Conservation (phyloP, 2,797 vertebrate genomes). For the Poeciliopsis presidionis region DNA sequence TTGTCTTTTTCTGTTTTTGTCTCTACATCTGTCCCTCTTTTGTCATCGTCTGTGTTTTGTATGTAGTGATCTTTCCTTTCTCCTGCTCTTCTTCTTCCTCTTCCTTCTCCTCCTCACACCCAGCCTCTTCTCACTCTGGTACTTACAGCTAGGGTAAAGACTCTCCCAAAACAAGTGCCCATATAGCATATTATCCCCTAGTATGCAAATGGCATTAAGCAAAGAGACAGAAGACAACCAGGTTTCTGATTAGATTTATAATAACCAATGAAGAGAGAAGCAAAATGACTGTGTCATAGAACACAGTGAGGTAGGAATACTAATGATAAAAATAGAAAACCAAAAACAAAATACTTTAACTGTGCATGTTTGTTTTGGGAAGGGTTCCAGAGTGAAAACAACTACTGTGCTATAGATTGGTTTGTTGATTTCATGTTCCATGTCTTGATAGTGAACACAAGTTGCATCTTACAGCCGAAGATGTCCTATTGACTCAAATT, state of each 20-base stretch:
- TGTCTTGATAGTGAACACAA: background rate
- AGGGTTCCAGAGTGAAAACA: background rate
- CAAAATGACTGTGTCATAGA: background rate
- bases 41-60: conserved; percentile 26
- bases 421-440: background rate
- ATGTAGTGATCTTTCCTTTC: conserved; percentile 76
- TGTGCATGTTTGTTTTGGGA: background rate
- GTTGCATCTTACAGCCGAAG: background rate
- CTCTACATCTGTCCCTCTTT: conserved; percentile 37
- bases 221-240: background rate
- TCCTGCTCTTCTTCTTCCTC: conserved; percentile 75
- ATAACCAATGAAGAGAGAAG: background rate
- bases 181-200: background rate
- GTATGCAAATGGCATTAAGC: conserved; percentile 3
- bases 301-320: background rate
- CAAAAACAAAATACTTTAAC: background rate
- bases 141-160: conserved; percentile 55
- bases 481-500: background rate
- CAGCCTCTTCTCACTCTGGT: conserved; percentile 80
- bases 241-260: background rate
- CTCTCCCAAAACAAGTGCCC: conserved; percentile 5
- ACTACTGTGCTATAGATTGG: background rate
- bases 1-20: conserved; percentile 58
- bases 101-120: conserved; percentile 76
- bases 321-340: background rate